These are phyloP conservation scores for Corythoichthys intestinalis DNA, from an alignment of 2,113 vertebrate genomes.

Conservation along the genomic window DNA sequence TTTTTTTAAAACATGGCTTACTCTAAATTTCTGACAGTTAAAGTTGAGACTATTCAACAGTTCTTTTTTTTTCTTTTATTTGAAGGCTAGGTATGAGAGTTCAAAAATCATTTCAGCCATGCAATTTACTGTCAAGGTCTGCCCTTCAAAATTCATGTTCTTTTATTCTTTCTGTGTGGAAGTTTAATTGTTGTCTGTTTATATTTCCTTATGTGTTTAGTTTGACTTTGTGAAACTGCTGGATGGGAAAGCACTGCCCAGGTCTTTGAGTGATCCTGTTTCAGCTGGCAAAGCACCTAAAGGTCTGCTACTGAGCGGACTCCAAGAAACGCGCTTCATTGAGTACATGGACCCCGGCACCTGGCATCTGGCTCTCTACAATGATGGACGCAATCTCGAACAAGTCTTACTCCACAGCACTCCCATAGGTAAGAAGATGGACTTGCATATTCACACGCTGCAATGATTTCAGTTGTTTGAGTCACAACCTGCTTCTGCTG, in stretches of 20 bases:
- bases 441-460: not conserved
- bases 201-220: constrained; percentile 60
- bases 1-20: too few species aligned
- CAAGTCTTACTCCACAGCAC: constrained; percentile 89
- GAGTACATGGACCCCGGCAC: constrained; percentile 96
- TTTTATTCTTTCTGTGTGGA: constrained; percentile 19
- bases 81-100: too few species aligned
- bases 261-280: constrained; percentile 77
- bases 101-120: too few species aligned
- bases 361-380: constrained; percentile 96
- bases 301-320: constrained; percentile 85
- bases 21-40: too few species aligned
- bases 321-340: constrained; percentile 94
- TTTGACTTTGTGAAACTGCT: constrained; percentile 97
- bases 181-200: constrained; percentile 15
- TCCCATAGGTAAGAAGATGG: constrained; percentile 81
- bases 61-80: too few species aligned
- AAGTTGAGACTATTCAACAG: too few species aligned
- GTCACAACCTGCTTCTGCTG: not conserved
- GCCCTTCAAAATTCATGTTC: not conserved
- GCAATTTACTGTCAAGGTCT: not conserved
- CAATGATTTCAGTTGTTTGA: not conserved
- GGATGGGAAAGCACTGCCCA: constrained; percentile 92
- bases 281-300: constrained; percentile 80
- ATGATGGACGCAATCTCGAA: constrained; percentile 91